Conservation (phyloP, 2,888 invertebrate species). For the Blastobasis adustella region DNA sequence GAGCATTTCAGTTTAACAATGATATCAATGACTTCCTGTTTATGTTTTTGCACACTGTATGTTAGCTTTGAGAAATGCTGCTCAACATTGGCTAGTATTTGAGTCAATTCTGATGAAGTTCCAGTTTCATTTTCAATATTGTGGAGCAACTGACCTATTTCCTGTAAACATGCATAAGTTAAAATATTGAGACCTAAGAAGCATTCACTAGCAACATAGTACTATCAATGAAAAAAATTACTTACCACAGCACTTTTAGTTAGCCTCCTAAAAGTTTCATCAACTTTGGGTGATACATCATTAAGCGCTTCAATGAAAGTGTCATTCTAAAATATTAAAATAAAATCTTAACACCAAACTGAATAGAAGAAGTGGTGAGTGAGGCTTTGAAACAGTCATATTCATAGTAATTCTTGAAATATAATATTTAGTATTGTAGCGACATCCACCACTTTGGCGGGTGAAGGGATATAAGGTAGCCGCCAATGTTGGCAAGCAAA, state of each 20-base stretch:
- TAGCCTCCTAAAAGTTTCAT: slow-evolving; percentile 53
- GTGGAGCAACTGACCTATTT: slow-evolving; percentile 50
- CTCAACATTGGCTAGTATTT: slow-evolving; percentile 46
- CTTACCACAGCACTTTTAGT: slow-evolving; percentile 64
- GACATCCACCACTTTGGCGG: too few species aligned
- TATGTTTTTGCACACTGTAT: slow-evolving; percentile 67
- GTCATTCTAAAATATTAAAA: slow-evolving; percentile 45
- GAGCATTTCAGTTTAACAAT: slow-evolving; percentile 37
- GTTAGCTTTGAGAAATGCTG: slow-evolving; percentile 70
- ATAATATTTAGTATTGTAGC: too few species aligned
- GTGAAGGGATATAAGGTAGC: too few species aligned
- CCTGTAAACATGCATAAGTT: slow-evolving; percentile 29
- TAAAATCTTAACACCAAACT: background rate
- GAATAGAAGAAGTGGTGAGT: too few species aligned
- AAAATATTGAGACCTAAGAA: background rate
- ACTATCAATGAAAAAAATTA: slow-evolving; percentile 13
- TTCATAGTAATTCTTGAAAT: too few species aligned
- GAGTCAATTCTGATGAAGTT: slow-evolving; percentile 32
- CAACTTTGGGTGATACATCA: slow-evolving; percentile 44
- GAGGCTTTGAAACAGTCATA: too few species aligned
- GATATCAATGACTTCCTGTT: slow-evolving; percentile 50
- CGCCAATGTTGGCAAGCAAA: too few species aligned
- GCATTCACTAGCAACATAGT: background rate
- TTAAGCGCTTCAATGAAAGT: slow-evolving; percentile 37
- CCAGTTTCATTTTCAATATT: slow-evolving; percentile 46